phyloP scores from a whole-genome alignment of 2,113 vertebrate genomes.

The Lagenorhynchus albirostris region DNA sequence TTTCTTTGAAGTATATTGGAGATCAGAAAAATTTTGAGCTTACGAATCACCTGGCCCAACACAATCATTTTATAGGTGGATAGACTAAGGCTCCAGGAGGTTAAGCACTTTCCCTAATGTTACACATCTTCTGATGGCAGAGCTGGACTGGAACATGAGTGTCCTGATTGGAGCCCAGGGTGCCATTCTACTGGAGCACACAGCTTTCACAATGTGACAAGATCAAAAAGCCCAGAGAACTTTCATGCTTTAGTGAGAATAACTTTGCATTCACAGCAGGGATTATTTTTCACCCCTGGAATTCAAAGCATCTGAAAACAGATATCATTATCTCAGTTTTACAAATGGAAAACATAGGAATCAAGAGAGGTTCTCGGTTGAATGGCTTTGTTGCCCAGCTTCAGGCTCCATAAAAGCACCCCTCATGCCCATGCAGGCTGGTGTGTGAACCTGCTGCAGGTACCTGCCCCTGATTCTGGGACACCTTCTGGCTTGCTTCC shows the following conservation, averaged over 20 bases:
- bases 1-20: neutral
- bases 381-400: neutral
- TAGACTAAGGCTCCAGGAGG: neutral
- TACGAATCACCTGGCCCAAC: neutral
- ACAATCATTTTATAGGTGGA: neutral
- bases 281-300: constrained; percentile 33
- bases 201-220: constrained; percentile 38
- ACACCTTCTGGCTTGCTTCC: neutral
- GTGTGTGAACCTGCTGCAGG: neutral
- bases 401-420: neutral
- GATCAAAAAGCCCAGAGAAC: constrained; percentile 23
- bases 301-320: constrained; percentile 47
- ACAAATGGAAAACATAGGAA: constrained; percentile 35
- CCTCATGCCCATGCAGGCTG: neutral
- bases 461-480: neutral
- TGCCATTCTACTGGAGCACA: neutral
- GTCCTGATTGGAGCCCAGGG: neutral
- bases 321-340: constrained; percentile 18
- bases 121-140: neutral
- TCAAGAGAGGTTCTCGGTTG: neutral
- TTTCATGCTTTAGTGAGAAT: constrained; percentile 19
- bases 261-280: constrained; percentile 37
- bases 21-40: neutral
- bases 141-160: neutral
- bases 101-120: neutral